Base-by-base conservation (phyloP, 2,888 invertebrate genomes). In the Mongoloraphidia duomilia region DNA sequence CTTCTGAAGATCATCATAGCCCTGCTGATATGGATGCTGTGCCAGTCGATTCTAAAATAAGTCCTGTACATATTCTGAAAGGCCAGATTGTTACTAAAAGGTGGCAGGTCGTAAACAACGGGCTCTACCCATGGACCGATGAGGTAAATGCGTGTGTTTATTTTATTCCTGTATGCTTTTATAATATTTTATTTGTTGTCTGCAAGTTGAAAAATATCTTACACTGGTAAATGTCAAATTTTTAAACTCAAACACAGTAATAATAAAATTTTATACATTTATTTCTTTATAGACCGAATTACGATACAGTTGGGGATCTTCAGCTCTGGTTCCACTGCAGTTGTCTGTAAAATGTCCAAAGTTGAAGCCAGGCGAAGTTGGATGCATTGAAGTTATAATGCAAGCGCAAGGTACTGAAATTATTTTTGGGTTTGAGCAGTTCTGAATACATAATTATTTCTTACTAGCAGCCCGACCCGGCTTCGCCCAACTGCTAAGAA, bases 221-320 rank as follows among this genome's bases (percentile, higher is more conserved):
- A n/a, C n/a, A n/a, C n/a, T n/a, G n/a, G n/a, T n/a, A n/a, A n/a
- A n/a, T n/a, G n/a, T n/a, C n/a, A n/a, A n/a, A n/a, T n/a, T n/a
- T n/a, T n/a, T n/a, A n/a, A n/a, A n/a, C n/a, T n/a, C n/a, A n/a
- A n/a, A n/a, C n/a, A n/a, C n/a, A n/a, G n/a, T n/a, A n/a, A n/a
- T 45, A 33, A 13, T 4, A 17, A 26, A 26, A 26, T 9, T 9
- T 14, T 14, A 38, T 2, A 12, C 8, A 26, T 53, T 38, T 43
- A 17, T 54, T 52, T 53, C 45, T 53, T 58, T 62, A 49, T 52
- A 69, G 66, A 69, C 69, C 39, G 61, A 63, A 53, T 53, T 71
- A 50, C 60, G 65, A 41, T 65, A 65, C 53, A 64, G 68, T 35
- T 69, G 68, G 68, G 69, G 69, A 13, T 66, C 68, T 4, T 60